Base-by-base conservation (phyloP, 2,797 vertebrate genomes). In the Podargus strigoides region DNA sequence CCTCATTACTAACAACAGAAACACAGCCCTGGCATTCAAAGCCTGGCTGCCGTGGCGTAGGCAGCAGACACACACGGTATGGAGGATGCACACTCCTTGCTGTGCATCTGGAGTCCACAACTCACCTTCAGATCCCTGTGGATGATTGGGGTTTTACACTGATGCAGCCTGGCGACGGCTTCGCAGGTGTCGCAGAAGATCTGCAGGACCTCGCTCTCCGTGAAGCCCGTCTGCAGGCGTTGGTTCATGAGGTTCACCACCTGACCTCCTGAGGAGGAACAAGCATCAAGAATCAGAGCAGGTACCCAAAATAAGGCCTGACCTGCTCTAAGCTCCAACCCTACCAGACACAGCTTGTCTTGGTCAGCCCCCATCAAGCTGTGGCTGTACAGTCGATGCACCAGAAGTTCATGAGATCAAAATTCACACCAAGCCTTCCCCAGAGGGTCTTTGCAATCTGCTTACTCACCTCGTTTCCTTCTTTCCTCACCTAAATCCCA, bases 171-270 rank as follows among this genome's bases (percentile, higher is more conserved):
- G 87, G 99, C 98, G 3, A 99, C 98, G 0, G 99, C 99, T 92
- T 99, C 99, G 6, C 99, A 99, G 5, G 99, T 99, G 95, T 99
- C 99, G 16, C 99, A 99, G 96, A 99, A 99, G 92, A 99, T 98
- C 96, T 99, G 99, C 41, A 99, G 98, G 27, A 99, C 99, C 96
- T 99, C 99, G 0, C 96, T 97, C 96, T 99, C 99, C 1, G 98
- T 99, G 97, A 99, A 99, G 56, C 99, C 99, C 0, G 98, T 99
- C 97, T 99, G 99, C 77, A 99, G 95, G 52, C 98, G 98, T 89
- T 99, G 99, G 97, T 99, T 99, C 99, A 99, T 99, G 66, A 99
- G 97, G 97, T 99, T 99, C 66, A 99, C 99, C 78, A 99, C 99
- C 95, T 99, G 99, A 7, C 99, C 99, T 69, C 99, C 99, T 99